Evolutionary conservation across 2,113 vertebrate species (phyloP), one percentile per base, ranked within the genome.

Genomic region (Zosterops japonicus): DNA sequence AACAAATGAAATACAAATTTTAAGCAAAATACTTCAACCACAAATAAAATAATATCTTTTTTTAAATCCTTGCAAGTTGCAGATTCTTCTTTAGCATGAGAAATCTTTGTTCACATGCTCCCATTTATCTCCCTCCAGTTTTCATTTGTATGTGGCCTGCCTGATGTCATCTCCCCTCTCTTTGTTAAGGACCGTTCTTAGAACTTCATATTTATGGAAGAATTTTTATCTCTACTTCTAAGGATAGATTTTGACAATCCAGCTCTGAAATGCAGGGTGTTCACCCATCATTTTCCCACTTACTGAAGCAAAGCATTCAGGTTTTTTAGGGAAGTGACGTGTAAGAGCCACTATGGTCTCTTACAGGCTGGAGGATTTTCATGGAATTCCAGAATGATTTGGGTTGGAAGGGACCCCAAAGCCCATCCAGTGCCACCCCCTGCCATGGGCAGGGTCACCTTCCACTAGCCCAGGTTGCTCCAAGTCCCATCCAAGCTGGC

Each of bases 401-500:
- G n/a, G 23, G 25, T 22, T 35, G 31, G 25, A 41, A 49, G 14
- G 7, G 31, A 49, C 14, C 35, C 6, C 5, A 27, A 81, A 39
- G 4, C 4, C 17, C 36, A 65, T 11, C 14, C 44, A 29, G 23
- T 52, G 0, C 9, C 42, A 33, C 3, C 14, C 22, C n/a, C 24
- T 87, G 12, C 33, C n/a, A 7, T 3, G 20, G 12, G 13, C 59
- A 72, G 44, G 18, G 76, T 24, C 52, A 74, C 8, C 2, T 81
- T 27, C 35, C 27, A 23, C 35, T 1, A 4, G 0, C 22, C 42
- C 76, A 57, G 25, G 9, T 1, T 23, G 14, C 9, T 72, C 59
- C 49, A 87, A 87, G 11, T 7, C 7, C 41, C 0, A 0, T 41
- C 49, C 50, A 65, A 0, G 4, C 36, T 44, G 52, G 36, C 33